These are phyloP conservation scores for Clupea harengus DNA, from an alignment of 2,113 vertebrate genomes.

Conservation along the genomic window DNA sequence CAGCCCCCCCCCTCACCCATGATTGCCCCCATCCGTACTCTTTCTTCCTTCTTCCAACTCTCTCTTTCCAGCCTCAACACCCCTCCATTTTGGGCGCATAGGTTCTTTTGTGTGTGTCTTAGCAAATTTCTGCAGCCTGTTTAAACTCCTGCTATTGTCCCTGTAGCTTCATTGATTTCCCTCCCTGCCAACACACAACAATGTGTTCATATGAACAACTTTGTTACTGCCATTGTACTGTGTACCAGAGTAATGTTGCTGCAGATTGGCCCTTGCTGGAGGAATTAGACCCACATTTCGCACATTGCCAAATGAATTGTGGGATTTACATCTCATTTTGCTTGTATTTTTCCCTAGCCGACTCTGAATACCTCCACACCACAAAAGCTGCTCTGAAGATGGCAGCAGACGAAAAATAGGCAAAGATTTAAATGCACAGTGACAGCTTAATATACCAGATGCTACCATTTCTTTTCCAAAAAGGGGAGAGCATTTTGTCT, in stretches of 20 bases:
- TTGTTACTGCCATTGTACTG: conserved; percentile 89
- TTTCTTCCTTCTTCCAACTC: conserved; percentile 11
- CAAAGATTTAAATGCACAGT: conserved; percentile 94
- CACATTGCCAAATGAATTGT: conserved; percentile 82
- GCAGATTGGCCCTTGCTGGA: conserved; percentile 82
- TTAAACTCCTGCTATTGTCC: conserved; percentile 86
- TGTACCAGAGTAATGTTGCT: conserved; percentile 85
- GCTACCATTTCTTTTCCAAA: conserved; percentile 72
- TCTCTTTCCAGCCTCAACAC: conserved; percentile 20
- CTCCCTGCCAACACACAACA: conserved; percentile 87
- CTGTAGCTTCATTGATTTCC: conserved; percentile 79
- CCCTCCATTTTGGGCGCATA: conserved; percentile 59
- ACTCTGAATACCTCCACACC: conserved; percentile 81
- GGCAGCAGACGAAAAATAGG: conserved; percentile 82
- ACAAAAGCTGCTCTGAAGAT: conserved; percentile 77
- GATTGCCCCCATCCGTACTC: conserved; percentile 6
- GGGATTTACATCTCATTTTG: conserved; percentile 95
- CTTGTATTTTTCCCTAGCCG: conserved; percentile 63
- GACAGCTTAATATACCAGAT: conserved; percentile 93
- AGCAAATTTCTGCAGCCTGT: conserved; percentile 82
- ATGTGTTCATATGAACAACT: conserved; percentile 88
- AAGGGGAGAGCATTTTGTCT: conserved; percentile 56
- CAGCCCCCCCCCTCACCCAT: conserved; percentile 29
- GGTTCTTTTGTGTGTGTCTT: conserved; percentile 76
- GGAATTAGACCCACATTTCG: conserved; percentile 85